Evolutionary conservation across 2,113 vertebrate species (phyloP).

Genomic region (Scolopax mira): DNA sequence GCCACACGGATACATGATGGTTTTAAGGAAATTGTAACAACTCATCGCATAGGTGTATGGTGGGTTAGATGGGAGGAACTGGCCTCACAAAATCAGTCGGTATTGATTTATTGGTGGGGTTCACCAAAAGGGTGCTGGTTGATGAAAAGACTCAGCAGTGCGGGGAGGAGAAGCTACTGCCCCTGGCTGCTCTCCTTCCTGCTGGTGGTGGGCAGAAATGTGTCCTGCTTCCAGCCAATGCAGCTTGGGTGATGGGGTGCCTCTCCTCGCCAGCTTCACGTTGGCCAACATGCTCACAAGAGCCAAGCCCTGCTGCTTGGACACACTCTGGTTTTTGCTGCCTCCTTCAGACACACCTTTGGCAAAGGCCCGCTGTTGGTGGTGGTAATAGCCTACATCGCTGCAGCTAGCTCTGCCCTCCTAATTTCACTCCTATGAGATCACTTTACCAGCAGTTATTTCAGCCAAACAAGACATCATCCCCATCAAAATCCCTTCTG

Average conservation of each 20-base stretch:
- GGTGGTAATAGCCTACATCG: neutral
- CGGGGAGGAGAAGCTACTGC: neutral
- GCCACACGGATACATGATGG: neutral
- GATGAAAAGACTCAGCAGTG: neutral
- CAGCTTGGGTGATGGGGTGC: neutral
- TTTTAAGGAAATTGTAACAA: neutral
- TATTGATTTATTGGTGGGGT: neutral
- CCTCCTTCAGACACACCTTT: neutral
- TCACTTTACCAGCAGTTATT: neutral
- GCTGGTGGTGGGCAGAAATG: neutral
- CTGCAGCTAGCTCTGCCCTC: neutral
- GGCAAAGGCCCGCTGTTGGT: neutral
- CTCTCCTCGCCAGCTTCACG: neutral
- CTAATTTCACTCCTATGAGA: neutral
- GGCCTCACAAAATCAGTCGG: neutral
- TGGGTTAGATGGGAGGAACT: neutral
- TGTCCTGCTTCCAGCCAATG: neutral
- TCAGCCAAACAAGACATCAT: neutral
- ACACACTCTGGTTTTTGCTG: neutral
- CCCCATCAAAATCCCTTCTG: neutral
- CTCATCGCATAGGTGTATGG: no score
- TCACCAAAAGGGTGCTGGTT: neutral
- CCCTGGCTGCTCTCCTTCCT: neutral
- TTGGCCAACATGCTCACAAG: fast-evolving
- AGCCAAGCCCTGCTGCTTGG: neutral